phyloP scores from a whole-genome alignment of 2,888 invertebrate species.

The Aplocera efformata region DNA sequence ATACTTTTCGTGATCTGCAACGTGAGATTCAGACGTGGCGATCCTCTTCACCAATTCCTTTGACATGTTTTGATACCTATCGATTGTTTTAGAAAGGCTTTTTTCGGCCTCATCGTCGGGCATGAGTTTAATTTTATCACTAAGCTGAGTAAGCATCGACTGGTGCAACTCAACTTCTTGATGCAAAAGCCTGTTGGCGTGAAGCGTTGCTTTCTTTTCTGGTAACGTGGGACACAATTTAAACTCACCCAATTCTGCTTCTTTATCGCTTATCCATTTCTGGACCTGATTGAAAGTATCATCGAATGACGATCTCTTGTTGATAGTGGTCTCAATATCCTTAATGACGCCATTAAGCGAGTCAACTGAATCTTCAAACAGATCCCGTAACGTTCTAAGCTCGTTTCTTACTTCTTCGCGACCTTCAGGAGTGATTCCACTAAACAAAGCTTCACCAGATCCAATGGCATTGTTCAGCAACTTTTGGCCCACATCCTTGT shows the following conservation, averaged over 20 bases:
- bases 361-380: slow-evolving; percentile 91
- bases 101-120: slow-evolving; percentile 89
- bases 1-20: slow-evolving; percentile 90
- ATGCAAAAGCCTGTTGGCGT: slow-evolving; percentile 87
- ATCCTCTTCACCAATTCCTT: slow-evolving; percentile 85
- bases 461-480: slow-evolving; percentile 90
- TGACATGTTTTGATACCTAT: slow-evolving; percentile 85
- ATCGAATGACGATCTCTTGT: slow-evolving; percentile 95
- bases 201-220: slow-evolving; percentile 93
- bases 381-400: slow-evolving; percentile 88
- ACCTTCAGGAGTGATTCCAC: slow-evolving; percentile 92
- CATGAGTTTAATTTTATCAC: slow-evolving; percentile 89
- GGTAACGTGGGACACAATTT: slow-evolving; percentile 89
- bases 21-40: slow-evolving; percentile 84
- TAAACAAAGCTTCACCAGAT: slow-evolving; percentile 92
- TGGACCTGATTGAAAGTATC: slow-evolving; percentile 94
- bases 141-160: slow-evolving; percentile 90
- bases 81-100: slow-evolving; percentile 86
- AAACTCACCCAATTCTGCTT: slow-evolving; percentile 85
- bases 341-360: slow-evolving; percentile 92
- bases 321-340: slow-evolving; percentile 92
- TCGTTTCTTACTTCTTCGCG: slow-evolving; percentile 92
- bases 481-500: slow-evolving; percentile 89
- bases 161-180: slow-evolving; percentile 94
- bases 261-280: slow-evolving; percentile 91